phyloP scores from a whole-genome alignment of 2,797 vertebrate genomes.

The Mormyrops boulengeri region DNA sequence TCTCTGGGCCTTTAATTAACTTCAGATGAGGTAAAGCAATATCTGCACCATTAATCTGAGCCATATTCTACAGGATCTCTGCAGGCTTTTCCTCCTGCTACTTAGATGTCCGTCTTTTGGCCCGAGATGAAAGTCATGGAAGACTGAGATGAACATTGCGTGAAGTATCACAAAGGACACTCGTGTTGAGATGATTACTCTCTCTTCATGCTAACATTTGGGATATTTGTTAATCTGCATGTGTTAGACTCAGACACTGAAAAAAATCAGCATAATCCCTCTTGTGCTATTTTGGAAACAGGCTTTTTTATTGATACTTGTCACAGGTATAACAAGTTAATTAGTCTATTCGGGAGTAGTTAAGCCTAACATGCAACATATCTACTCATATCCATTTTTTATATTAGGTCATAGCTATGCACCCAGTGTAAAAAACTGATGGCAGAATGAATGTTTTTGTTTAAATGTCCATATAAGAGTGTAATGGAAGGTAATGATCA shows the following conservation, averaged over 20 bases:
- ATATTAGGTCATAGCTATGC: neutral
- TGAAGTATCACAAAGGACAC: slow-evolving; percentile 14
- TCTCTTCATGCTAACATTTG: neutral
- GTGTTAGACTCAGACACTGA: neutral
- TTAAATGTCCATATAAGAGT: neutral
- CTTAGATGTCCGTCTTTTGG: slow-evolving; percentile 64
- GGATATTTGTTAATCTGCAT: neutral
- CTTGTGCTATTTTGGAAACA: neutral
- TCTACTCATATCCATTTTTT: neutral
- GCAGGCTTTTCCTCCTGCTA: slow-evolving; percentile 51
- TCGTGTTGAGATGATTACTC: neutral
- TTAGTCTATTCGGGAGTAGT: neutral
- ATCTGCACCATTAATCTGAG: slow-evolving; percentile 69
- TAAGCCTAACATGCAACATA: neutral
- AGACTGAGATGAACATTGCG: slow-evolving; percentile 21
- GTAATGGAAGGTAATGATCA: neutral
- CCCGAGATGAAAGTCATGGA: slow-evolving; percentile 54
- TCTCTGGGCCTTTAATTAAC: slow-evolving; percentile 68
- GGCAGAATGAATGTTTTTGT: neutral
- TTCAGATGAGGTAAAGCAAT: slow-evolving; percentile 73
- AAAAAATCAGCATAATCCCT: neutral
- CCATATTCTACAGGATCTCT: slow-evolving; percentile 64
- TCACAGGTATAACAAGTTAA: neutral
- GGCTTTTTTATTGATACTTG: neutral
- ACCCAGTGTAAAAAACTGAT: neutral